Base-by-base conservation (phyloP, 2,888 invertebrate genomes). In the Cecidostiba fungosa region DNA sequence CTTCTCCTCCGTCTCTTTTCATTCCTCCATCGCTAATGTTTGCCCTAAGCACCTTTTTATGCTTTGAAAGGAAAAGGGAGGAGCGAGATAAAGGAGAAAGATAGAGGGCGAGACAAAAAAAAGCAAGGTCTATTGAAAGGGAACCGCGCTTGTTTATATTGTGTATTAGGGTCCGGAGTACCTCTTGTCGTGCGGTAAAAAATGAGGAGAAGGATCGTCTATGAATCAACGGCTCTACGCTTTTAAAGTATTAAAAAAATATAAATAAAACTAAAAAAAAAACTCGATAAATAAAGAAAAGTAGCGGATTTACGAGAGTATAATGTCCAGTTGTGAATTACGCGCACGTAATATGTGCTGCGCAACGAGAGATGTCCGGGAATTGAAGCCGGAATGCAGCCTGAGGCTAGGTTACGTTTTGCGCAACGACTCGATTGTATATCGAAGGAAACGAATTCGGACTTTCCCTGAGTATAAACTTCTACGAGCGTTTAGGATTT, bases 41-140 rank as follows among this genome's bases (percentile, higher is more conserved):
- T 84, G 79, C 77, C 74, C 79, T 66, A 80, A 85, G 86, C 73
- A 80, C 82, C 80, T 82, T 82, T 85, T 86, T 70, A 82, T 76
- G 76, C 39, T 69, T 23, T 73, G 32, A 73, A 76, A 78, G 47
- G 62, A 50, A 77, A 81, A 69, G 43, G 72, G 74, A 62, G 36
- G 76, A 76, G 43, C 6, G 43, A 43, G 66, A 78, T 23, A 59
- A 77, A 84, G 29, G 43, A 76, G n/a, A 12, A 19, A 73, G 54
- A n/a, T 59, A 47, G 77, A 59, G 77, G 39, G 62, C 14, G 47
- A 77, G 54, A 77, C 59, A 78, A 69, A 78, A 59, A 50, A 59
- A 59, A 59, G n/a, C 54, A 66, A 80, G 73, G 3, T 16, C 79
- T 50, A 76, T 84, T 84, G 79, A 84, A 84, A 66, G 69, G 32